These are phyloP conservation scores for Caenorhabditis sp. DNA, from an alignment of 2,888 invertebrate genomes.

Conservation along the genomic window DNA sequence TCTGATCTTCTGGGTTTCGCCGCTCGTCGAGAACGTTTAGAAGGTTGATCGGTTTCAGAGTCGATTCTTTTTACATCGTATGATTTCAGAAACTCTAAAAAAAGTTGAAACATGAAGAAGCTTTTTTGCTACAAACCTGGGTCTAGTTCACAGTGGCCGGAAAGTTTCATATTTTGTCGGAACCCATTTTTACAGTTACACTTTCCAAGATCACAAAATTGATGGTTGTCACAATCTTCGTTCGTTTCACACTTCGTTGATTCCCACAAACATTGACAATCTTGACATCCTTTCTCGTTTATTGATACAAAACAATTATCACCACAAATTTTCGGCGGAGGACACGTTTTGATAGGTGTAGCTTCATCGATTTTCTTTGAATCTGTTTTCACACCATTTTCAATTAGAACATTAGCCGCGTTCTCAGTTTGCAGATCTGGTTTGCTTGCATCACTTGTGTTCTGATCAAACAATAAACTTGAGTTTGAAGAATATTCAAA, in stretches of 20 bases:
- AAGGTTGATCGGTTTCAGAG: constrained; percentile 2
- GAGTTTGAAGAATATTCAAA: constrained; percentile 16
- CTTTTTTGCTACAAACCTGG: neutral
- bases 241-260: constrained; percentile 48
- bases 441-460: constrained; percentile 28
- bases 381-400: neutral
- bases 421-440: neutral
- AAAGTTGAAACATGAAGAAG: too few relatives aligned
- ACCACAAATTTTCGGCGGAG: constrained; percentile 55
- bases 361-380: constrained; percentile 1
- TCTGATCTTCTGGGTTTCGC: constrained; percentile 57
- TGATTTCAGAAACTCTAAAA: constrained; percentile 5
- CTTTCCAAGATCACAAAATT: constrained; percentile 65
- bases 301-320: constrained; percentile 64
- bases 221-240: constrained; percentile 55
- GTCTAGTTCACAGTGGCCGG: constrained; percentile 39
- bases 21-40: constrained; percentile 19
- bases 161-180: constrained; percentile 51
- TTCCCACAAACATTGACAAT: constrained; percentile 64
- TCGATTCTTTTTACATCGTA: constrained; percentile 9
- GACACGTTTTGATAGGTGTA: constrained; percentile 33
- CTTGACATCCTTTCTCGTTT: constrained; percentile 64
- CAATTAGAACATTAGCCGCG: constrained; percentile 24
- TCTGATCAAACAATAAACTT: constrained; percentile 32
- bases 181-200: constrained; percentile 63